Conservation (phyloP, 2,113 vertebrate genomes). For the Sula dactylatra region DNA sequence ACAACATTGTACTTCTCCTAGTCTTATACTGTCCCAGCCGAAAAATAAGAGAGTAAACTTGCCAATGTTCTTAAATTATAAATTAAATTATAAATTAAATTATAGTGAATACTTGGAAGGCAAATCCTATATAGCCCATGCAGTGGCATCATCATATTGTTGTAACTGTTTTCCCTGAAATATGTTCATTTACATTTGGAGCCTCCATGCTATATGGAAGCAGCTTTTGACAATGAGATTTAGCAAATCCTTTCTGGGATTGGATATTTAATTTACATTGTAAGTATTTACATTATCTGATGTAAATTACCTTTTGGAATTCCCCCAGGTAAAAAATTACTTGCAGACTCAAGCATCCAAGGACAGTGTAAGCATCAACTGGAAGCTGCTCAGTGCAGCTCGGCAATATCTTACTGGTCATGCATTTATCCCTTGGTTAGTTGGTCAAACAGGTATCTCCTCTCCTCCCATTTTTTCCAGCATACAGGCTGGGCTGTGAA, state of each 20-base stretch:
- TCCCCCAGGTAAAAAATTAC: not conserved
- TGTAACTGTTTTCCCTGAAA: not conserved
- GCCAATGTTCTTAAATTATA: not conserved
- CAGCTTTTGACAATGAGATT: not conserved
- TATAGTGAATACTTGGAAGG: not conserved
- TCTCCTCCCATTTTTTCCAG: not conserved
- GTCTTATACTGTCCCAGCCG: not conserved
- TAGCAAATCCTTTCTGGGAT: not conserved
- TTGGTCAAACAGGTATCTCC: not conserved
- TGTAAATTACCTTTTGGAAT: not conserved
- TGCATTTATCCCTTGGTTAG: not conserved
- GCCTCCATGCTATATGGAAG: not conserved
- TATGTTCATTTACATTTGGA: not conserved
- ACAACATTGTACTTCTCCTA: not conserved
- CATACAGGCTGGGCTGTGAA: not conserved
- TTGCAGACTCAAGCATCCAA: not conserved
- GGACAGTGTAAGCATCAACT: not conserved
- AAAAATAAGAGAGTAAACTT: not conserved
- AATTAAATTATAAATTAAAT: not conserved
- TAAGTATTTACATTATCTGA: not conserved
- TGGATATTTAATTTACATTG: not conserved
- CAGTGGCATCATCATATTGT: not conserved
- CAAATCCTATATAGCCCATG: not conserved
- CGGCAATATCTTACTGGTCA: not conserved
- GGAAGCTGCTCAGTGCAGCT: not conserved